Conservation (phyloP, 2,888 invertebrate genomes). For the Artemia sp. region DNA sequence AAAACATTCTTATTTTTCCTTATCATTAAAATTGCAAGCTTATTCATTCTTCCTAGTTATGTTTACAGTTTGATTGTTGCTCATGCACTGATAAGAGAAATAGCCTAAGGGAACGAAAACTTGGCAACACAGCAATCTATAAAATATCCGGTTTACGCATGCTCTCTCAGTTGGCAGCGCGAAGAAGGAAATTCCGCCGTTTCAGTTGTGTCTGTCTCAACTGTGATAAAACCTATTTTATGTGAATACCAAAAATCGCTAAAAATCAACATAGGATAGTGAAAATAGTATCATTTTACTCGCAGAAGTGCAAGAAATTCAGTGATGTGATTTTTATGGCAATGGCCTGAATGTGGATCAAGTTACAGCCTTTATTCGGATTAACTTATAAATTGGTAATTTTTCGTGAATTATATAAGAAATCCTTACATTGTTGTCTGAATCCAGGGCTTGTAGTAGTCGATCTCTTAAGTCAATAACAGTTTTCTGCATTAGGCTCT, state of each 20-base stretch:
- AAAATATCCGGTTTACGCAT: conserved; percentile 11
- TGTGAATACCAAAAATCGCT: background rate
- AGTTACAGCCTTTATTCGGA: background rate
- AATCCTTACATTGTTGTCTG: conserved; percentile 88
- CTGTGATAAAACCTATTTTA: conserved; percentile 11
- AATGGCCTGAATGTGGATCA: no score
- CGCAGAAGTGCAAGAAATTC: background rate
- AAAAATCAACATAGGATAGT: background rate
- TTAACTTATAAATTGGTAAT: conserved; percentile 10
- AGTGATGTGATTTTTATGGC: conserved; percentile 2
- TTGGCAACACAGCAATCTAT: conserved; percentile 15
- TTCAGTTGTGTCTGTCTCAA: conserved; percentile 4
- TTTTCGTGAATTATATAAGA: background rate
- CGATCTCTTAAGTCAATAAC: conserved; percentile 68
- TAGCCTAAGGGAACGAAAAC: background rate
- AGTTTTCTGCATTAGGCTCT: conserved; percentile 41
- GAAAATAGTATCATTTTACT: background rate
- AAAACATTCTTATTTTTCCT: no score
- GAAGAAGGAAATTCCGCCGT: conserved; percentile 9
- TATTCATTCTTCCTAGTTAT: no score
- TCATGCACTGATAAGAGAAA: no score
- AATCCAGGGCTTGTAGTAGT: conserved; percentile 90
- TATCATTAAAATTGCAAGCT: no score
- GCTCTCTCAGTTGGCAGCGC: conserved; percentile 15
- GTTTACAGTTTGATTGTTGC: no score